Base-by-base conservation (phyloP, 2,797 vertebrate species). In the Malurus leucopterus region DNA sequence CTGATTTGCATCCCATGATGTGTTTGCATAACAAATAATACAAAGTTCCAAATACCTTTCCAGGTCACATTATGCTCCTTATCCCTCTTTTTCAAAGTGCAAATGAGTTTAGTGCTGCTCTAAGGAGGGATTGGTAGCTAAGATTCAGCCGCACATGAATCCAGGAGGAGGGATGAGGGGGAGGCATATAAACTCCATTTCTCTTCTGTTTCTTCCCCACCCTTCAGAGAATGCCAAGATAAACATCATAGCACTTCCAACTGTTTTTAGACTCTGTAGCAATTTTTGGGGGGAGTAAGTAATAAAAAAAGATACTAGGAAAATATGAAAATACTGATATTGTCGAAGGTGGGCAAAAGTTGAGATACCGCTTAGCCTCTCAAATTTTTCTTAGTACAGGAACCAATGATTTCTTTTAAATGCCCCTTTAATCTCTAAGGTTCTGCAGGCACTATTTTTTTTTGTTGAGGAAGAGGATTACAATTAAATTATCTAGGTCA, bases 1-100 rank as follows among this genome's bases (percentile, higher is more conserved):
- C 62, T 75, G 83, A 73, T 84, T 88, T 86, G 77, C 88, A 77
- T 87, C 87, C 44, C 1, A 0, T 93, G 85, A 74, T 0, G 3
- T 69, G 58, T 93, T 94, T 89, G 70, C 64, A 30, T 88, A 88
- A 89, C 71, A 74, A 92, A 53, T 88, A 64, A 74, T 62, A 67
- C 50, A 36, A 79, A 79, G 44, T 79, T 88, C 78, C 64, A 79
- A 64, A 53, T 40, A 64, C 68, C 32, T 91, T 92, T 84, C n/a
- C 65, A 82, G 89, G 68, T 68, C 87, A 44, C 40, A 3, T 86
- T 53, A 61, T n/a, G 47, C 54, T 81, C 43, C 36, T 91, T 85
- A 68, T 79, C 49, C 53, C 19, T 84, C 57, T 80, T 86, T 89
- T 86, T 40, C 36, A 59, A 23, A 19, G 40, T 82, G 57, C 29